These are phyloP conservation scores for Chironex yamaguchii DNA, from an alignment of 30 jellyfish, hydroid and myxozoan species.

Conservation along the genomic window DNA sequence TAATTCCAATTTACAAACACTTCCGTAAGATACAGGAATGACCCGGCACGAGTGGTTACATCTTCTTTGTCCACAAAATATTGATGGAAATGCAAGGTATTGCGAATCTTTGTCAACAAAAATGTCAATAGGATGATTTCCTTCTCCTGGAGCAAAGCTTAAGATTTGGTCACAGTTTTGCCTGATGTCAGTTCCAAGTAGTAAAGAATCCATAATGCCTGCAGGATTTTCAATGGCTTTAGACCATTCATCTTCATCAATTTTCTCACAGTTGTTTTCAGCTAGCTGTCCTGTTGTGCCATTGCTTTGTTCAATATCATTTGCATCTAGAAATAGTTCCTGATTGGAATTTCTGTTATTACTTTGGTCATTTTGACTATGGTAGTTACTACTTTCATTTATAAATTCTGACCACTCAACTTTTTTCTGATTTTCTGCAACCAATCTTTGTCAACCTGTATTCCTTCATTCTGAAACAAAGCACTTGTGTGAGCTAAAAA, in stretches of 20 bases:
- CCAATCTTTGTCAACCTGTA: not conserved
- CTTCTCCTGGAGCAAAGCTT: conserved; percentile 43
- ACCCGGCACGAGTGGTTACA: not conserved
- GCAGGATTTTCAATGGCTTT: not conserved
- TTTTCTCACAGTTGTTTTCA: not conserved
- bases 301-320: too few species aligned
- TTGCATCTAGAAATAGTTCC: not conserved
- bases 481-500: conserved; percentile 14
- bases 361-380: too few species aligned
- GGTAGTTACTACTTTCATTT: too few species aligned
- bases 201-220: conserved; percentile 36
- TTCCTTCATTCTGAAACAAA: conserved; percentile 12
- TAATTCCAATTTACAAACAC: conserved; percentile 49
- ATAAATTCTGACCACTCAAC: too few species aligned
- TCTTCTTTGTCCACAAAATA: conserved; percentile 31
- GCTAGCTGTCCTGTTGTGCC: too few species aligned
- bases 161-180: not conserved
- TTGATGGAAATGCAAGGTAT: conserved; percentile 32
- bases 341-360: not conserved
- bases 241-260: conserved; percentile 44
- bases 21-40: conserved; percentile 16
- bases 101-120: conserved; percentile 26
- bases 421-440: too few species aligned
- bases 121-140: conserved; percentile 45
- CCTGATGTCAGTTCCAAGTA: not conserved